Conservation (phyloP, 2,797 vertebrate species). For the Limosa lapponica region DNA sequence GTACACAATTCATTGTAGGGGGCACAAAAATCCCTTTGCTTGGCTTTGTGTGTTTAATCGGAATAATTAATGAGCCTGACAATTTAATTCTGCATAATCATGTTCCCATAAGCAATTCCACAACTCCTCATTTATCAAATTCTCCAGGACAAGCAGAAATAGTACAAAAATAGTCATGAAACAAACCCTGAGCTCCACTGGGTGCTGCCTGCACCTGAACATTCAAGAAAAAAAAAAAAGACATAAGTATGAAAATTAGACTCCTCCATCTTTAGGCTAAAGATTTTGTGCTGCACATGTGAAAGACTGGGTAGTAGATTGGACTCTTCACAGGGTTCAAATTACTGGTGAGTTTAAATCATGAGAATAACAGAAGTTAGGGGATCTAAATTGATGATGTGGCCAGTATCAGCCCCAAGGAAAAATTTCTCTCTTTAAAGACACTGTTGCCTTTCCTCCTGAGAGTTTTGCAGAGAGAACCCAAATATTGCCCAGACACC, state of each 20-base stretch:
- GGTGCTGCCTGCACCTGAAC: not conserved
- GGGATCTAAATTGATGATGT: not conserved
- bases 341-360: not conserved
- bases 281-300: not conserved
- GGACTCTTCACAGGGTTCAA: not conserved
- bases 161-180: not conserved
- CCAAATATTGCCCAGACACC: not conserved
- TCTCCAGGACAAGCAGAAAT: not conserved
- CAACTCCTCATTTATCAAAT: slow-evolving; percentile 21
- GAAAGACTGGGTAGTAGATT: not conserved
- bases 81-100: slow-evolving; percentile 39
- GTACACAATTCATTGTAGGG: not conserved
- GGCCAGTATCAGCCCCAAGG: not conserved
- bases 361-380: not conserved
- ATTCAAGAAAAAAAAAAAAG: not conserved
- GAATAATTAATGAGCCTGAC: slow-evolving; percentile 53
- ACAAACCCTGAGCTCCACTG: not conserved
- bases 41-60: not conserved
- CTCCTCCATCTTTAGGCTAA: not conserved
- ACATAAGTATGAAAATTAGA: not conserved
- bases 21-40: not conserved
- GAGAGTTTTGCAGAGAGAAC: not conserved
- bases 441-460: not conserved
- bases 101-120: not conserved
- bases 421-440: not conserved